Conservation (phyloP, 2,888 invertebrate genomes). For the Quadroppia sp. region DNA sequence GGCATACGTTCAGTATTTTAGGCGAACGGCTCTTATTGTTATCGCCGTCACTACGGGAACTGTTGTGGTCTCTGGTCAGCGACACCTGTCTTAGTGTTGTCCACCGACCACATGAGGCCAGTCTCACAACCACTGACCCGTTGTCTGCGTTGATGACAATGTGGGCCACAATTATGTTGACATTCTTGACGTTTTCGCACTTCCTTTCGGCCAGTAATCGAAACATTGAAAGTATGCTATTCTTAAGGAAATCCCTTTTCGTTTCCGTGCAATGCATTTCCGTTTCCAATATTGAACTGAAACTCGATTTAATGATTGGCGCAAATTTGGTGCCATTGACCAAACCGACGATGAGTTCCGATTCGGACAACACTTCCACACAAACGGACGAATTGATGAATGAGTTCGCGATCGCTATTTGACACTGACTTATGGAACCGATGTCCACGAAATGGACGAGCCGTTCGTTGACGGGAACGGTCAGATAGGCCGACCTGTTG, state of each 20-base stretch:
- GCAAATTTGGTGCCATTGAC: conserved; percentile 26
- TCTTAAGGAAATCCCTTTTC: conserved; percentile 1
- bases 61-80: neutral
- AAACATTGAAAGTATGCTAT: conserved; percentile 12
- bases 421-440: neutral
- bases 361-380: conserved; percentile 30
- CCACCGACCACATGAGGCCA: conserved; percentile 22
- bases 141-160: neutral
- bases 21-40: conserved; percentile 6
- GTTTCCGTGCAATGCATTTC: neutral
- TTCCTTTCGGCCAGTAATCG: conserved; percentile 15
- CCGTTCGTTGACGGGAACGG: conserved; percentile 5
- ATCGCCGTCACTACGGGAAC: neutral
- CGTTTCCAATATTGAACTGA: conserved; percentile 19
- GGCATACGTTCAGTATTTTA: conserved; percentile 26
- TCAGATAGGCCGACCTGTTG: conserved; percentile 17
- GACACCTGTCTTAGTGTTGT: conserved; percentile 9
- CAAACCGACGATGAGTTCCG: conserved; percentile 10
- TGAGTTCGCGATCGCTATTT: conserved; percentile 17
- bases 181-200: conserved; percentile 21
- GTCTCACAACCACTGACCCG: neutral
- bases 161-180: conserved; percentile 19
- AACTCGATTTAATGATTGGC: conserved; percentile 30
- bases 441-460: conserved; percentile 27
- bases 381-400: conserved; percentile 24